Percentiles rank a stretch among this genome's conserved stretches.
phyloP scores from a whole-genome alignment of 1,140 invertebrate genomes.

The Calycopis cecrops region DNA sequence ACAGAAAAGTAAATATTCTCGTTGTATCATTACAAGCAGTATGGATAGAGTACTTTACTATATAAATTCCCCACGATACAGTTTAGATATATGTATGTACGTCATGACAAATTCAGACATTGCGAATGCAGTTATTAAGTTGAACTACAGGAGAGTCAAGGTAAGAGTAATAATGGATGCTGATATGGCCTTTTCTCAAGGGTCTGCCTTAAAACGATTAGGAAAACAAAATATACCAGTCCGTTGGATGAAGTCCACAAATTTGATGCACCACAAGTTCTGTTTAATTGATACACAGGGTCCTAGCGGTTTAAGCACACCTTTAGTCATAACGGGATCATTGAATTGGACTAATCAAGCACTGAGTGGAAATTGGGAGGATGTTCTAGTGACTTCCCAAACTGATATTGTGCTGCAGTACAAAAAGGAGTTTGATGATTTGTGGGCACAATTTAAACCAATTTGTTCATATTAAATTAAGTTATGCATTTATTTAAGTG shows the following conservation, averaged over 20 bases:
- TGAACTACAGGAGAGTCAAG: constrained; percentile 47
- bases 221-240: constrained; percentile 52
- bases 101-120: constrained; percentile 56
- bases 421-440: constrained; percentile 55
- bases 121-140: constrained; percentile 42
- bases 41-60: constrained; percentile 50
- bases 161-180: constrained; percentile 58
- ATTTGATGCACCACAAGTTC: constrained; percentile 66
- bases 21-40: constrained; percentile 40
- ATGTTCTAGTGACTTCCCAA: constrained; percentile 57
- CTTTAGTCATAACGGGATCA: constrained; percentile 50
- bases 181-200: constrained; percentile 58
- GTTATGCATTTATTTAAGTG: constrained; percentile 9
- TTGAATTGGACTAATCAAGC: constrained; percentile 68
- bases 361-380: constrained; percentile 56
- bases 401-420: constrained; percentile 42
- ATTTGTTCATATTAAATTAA: constrained; percentile 23
- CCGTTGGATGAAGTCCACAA: constrained; percentile 62
- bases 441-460: constrained; percentile 57
- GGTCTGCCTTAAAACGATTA: constrained; percentile 42
- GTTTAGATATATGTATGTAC: constrained; percentile 60
- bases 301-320: constrained; percentile 24
- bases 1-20: constrained; percentile 53
- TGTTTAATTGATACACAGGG: constrained; percentile 46
- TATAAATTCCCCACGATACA: constrained; percentile 39